phyloP scores from a whole-genome alignment of 2,797 vertebrate species.

The Enteromius mattozi region DNA sequence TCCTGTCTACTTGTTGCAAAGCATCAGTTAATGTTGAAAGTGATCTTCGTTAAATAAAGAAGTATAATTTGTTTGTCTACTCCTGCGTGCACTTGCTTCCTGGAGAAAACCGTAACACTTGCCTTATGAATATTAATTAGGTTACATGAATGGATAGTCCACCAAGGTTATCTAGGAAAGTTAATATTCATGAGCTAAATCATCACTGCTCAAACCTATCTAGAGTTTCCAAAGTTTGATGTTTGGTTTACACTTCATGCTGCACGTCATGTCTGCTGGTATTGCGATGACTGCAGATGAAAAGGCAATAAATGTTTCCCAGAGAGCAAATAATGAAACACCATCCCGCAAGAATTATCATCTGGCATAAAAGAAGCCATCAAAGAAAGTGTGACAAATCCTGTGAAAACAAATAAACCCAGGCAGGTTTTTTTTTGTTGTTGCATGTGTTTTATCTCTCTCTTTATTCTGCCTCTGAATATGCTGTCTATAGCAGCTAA shows the following conservation, averaged over 20 bases:
- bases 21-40: too few relatives aligned
- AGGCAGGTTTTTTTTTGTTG: not conserved
- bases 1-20: too few relatives aligned
- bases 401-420: constrained; percentile 16
- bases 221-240: not conserved
- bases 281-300: not conserved
- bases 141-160: not conserved
- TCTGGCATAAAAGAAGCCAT: not conserved
- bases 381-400: constrained; percentile 21
- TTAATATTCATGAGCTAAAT: constrained; percentile 3
- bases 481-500: not conserved
- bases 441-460: not conserved
- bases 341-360: constrained; percentile 19
- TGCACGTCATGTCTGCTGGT: not conserved
- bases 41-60: too few relatives aligned
- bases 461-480: not conserved
- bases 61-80: too few relatives aligned
- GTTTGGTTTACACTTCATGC: not conserved
- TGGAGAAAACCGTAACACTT: not conserved
- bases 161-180: not conserved
- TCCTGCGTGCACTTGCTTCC: too few relatives aligned
- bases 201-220: not conserved
- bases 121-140: constrained; percentile 4
- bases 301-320: constrained; percentile 33
- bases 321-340: constrained; percentile 37